These are phyloP conservation scores for Ennomos quercinarius DNA, from an alignment of 2,888 invertebrate genomes.

Conservation along the genomic window DNA sequence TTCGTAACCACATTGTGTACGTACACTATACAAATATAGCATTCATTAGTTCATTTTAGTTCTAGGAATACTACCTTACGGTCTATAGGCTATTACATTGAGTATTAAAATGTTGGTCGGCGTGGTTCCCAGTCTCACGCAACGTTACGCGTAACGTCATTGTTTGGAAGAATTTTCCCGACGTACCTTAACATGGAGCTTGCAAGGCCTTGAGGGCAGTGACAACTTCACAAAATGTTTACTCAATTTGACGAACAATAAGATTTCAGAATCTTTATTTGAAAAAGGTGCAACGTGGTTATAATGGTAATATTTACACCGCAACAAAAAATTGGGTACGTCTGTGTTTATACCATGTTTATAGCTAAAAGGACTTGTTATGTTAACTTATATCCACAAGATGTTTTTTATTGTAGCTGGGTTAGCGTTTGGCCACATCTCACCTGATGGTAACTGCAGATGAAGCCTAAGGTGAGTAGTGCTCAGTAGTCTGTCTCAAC, in stretches of 20 bases:
- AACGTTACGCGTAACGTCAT: conserved; percentile 62
- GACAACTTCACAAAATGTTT: conserved; percentile 23
- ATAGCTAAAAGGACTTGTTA: too few species aligned
- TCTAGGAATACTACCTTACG: conserved; percentile 7
- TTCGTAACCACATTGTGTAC: conserved; percentile 7
- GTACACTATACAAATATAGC: too few species aligned
- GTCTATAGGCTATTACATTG: conserved; percentile 11
- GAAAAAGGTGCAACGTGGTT: background rate
- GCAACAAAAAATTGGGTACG: background rate
- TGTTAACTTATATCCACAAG: too few species aligned
- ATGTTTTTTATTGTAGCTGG: too few species aligned
- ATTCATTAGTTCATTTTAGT: conserved; percentile 5
- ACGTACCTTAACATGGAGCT: conserved; percentile 32
- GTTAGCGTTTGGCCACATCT: too few species aligned
- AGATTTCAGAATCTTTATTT: conserved; percentile 1
- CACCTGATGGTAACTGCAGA: too few species aligned
- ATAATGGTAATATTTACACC: conserved; percentile 5
- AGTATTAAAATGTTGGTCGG: conserved; percentile 20
- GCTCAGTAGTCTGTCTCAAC: too few species aligned
- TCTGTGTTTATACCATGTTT: too few species aligned
- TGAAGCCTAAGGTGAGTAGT: too few species aligned
- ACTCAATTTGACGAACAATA: conserved; percentile 11
- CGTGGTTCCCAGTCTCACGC: conserved; percentile 65
- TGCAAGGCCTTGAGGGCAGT: conserved; percentile 21
- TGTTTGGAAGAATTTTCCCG: conserved; percentile 55